Base-by-base conservation (phyloP, 2,888 invertebrate species). In the Scaptomyza flava region DNA sequence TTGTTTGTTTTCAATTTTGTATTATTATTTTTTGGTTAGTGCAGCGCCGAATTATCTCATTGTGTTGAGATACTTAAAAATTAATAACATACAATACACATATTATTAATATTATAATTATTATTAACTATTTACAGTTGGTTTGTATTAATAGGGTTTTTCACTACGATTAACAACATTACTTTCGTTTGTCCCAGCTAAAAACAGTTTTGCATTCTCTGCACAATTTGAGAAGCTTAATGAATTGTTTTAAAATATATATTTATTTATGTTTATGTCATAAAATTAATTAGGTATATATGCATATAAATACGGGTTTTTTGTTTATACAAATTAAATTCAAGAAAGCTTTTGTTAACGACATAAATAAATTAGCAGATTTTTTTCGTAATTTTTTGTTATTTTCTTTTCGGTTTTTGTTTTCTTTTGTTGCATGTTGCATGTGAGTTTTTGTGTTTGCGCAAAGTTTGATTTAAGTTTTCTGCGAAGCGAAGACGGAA, bases 1-100 rank as follows among this genome's bases (percentile, higher is more conserved):
- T 34, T 42, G 46, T 50, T 54, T 54, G 33, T 8, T 43, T 56
- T 51, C 9, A 23, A 48, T 52, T 60, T 50, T 43, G 45, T 30
- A 33, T 31, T 52, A 42, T 47, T 2, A 36, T 51, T 42, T 36
- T 38, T 5, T 53, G 45, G 31, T 61, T 70, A 64, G 64, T 71
- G 72, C 69, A 74, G 74, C 59, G 75, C 50, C 57, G 42, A 33
- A 50, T 68, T 53, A 62, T 77, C 48, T 41, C 51, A 51, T 60
- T 57, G 57, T 72, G 50, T 63, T 53, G 52, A 52, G 64, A 42
- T 70, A 45, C 68, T 77, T 77, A 70, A 50, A 63, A 84, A 72
- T 75, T 82, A 89, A 75, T 77, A 87, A 89, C 89, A 86, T 82
- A 87, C 77, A 81, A 79, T 85, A 82, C 89, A 83, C 65, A 77